phyloP scores from a whole-genome alignment of 2,113 vertebrate species.

The Boulengeromyrus knoepffleri region DNA sequence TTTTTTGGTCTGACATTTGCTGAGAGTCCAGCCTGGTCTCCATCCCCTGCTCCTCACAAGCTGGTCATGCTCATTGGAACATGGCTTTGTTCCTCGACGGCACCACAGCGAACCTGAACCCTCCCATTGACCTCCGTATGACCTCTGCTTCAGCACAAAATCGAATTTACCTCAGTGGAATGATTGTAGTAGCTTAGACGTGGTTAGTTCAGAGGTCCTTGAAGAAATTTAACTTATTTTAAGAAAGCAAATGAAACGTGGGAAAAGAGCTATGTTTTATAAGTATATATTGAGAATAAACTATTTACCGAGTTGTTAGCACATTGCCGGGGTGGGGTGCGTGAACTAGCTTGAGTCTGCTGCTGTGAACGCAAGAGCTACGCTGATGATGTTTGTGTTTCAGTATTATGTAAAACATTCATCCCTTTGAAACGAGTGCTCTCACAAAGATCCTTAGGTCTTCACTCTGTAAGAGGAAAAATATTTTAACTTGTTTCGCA shows the following conservation, averaged over 20 bases:
- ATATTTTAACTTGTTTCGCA: constrained; percentile 41
- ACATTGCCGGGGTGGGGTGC: constrained; percentile 10
- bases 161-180: constrained; percentile 22
- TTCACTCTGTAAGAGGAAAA: constrained; percentile 70
- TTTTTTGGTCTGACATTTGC: neutral
- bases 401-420: constrained; percentile 49
- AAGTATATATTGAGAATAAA: constrained; percentile 4
- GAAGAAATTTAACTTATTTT: neutral
- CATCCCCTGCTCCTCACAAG: neutral
- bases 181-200: constrained; percentile 14
- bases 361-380: constrained; percentile 16
- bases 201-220: neutral
- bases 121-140: neutral
- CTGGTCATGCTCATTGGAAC: neutral
- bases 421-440: constrained; percentile 35
- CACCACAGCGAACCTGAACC: neutral
- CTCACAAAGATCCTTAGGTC: constrained; percentile 61
- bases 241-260: neutral
- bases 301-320: constrained; percentile 17
- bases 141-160: constrained; percentile 18
- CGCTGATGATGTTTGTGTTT: constrained; percentile 24
- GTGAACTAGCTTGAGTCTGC: neutral
- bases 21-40: neutral
- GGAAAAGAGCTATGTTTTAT: constrained; percentile 13
- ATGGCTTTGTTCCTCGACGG: neutral